Percentiles rank a stretch among this genome's conserved stretches.
Conservation (phyloP, 2,797 vertebrate species). For the Ctenochaetus hawaiiensis region DNA sequence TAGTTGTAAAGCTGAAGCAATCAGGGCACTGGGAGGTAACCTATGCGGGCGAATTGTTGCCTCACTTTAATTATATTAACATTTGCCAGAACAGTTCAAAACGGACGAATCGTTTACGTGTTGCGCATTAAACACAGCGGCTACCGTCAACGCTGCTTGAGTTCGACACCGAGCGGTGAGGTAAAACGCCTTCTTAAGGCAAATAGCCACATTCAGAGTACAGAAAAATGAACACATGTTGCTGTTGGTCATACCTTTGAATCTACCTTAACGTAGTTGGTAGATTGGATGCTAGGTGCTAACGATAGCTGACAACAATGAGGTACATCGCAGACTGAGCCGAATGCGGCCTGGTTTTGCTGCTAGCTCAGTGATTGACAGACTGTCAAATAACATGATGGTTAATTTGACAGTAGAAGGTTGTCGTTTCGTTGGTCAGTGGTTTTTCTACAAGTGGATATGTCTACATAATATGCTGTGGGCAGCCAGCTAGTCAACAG, state of each 20-base stretch:
- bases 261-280: neutral
- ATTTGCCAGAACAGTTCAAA: neutral
- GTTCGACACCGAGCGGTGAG: conserved; percentile 75
- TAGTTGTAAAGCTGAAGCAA: neutral
- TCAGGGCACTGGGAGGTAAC: too few species aligned
- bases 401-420: too few species aligned
- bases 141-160: conserved; percentile 58
- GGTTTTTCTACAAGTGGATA: neutral
- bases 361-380: conserved; percentile 63
- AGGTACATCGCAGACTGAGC: conserved; percentile 54
- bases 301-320: conserved; percentile 22
- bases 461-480: neutral
- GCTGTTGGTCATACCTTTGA: neutral
- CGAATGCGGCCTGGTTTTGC: conserved; percentile 68
- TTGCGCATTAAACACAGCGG: conserved; percentile 41
- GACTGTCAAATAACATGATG: conserved; percentile 29
- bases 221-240: rapidly evolving
- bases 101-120: conserved; percentile 7
- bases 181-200: conserved; percentile 9
- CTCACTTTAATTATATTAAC: neutral
- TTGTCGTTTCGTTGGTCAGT: rapidly evolving
- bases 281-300: conserved; percentile 34
- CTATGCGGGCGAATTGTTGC: neutral
- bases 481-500: neutral
- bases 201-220: neutral